Evolutionary conservation across 1,140 invertebrate species (phyloP).

Genomic region (Neelides sp.): DNA sequence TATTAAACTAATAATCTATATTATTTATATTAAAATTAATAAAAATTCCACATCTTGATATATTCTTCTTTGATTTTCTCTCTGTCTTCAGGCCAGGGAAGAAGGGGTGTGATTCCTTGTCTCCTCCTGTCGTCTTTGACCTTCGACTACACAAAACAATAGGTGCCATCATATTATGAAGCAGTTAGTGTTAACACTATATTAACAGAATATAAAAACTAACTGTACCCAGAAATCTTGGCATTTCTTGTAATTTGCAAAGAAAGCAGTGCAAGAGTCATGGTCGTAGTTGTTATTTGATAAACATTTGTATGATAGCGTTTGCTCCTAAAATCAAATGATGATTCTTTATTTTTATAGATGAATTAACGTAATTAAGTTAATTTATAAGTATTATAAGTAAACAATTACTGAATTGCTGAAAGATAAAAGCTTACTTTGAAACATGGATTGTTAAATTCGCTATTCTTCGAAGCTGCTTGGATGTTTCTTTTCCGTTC

Average conservation of each 20-base stretch:
- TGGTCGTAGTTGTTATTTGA: constrained; percentile 12
- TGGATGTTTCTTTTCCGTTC: background rate
- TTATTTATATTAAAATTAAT: too few relatives aligned
- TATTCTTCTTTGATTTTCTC: constrained; percentile 17
- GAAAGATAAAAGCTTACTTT: background rate
- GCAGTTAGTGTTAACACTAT: background rate
- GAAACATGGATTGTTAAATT: constrained; percentile 8
- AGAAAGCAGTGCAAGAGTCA: constrained; percentile 4
- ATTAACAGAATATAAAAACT: too few relatives aligned
- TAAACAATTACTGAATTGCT: too few relatives aligned
- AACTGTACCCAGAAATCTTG: constrained; percentile 19
- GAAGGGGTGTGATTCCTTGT: constrained; percentile 5
- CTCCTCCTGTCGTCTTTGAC: background rate
- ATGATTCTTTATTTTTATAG: too few relatives aligned
- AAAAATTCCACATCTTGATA: too few relatives aligned
- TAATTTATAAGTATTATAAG: too few relatives aligned
- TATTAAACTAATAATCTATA: too few relatives aligned
- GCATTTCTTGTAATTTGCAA: constrained; percentile 14
- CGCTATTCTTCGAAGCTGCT: constrained; percentile 4
- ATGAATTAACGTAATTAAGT: too few relatives aligned
- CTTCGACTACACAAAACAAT: background rate
- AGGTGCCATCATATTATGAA: background rate
- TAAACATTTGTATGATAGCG: constrained; percentile 15
- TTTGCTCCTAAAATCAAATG: constrained; percentile 9
- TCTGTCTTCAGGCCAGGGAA: constrained; percentile 14